phyloP scores from a whole-genome alignment of 2,113 vertebrate species.

The Ellobius talpinus region DNA sequence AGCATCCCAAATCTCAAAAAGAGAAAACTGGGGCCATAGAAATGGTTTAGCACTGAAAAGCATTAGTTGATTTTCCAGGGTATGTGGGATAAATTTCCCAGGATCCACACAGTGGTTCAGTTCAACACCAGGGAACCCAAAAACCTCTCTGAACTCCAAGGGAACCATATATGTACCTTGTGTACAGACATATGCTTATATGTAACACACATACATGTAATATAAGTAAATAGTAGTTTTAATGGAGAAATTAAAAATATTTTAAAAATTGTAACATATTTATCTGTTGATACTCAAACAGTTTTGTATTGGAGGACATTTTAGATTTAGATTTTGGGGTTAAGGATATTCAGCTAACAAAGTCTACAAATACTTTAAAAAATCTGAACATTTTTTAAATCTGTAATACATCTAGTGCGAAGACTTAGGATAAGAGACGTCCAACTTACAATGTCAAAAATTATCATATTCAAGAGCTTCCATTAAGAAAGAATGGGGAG shows the following conservation, averaged over 20 bases:
- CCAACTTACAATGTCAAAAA: neutral
- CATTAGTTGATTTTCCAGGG: too few species aligned
- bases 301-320: neutral
- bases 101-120: too few species aligned
- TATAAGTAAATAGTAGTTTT: neutral
- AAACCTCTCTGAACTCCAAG: neutral
- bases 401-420: neutral
- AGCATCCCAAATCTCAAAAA: neutral
- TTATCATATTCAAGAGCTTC: neutral
- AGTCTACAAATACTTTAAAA: neutral
- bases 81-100: neutral
- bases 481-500: neutral
- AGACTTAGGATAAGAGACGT: neutral
- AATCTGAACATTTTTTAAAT: neutral
- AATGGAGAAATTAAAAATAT: neutral
- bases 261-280: neutral
- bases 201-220: neutral
- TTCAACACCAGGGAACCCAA: fast-evolving
- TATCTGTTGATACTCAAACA: neutral
- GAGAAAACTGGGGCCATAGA: neutral
- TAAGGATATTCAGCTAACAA: too few species aligned
- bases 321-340: neutral
- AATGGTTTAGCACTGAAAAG: neutral
- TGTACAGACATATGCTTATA: neutral
- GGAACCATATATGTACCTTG: neutral